phyloP scores from a whole-genome alignment of 2,113 vertebrate genomes.

The Gadus macrocephalus region DNA sequence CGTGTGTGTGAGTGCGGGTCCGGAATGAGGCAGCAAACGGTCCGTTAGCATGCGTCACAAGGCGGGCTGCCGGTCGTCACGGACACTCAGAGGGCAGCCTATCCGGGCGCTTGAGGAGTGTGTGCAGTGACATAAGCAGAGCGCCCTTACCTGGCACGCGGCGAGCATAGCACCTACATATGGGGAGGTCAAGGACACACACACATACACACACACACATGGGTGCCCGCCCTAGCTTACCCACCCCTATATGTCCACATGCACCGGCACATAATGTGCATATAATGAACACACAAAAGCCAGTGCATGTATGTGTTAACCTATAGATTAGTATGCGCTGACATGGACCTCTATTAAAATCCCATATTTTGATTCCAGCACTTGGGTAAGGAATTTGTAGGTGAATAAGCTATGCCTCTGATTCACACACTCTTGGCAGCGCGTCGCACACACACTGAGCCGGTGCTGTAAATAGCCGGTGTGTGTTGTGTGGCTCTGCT shows the following conservation, averaged over 20 bases:
- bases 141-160: conserved; percentile 33
- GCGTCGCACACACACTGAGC: conserved; percentile 60
- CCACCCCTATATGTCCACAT: neutral
- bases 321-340: neutral
- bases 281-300: too few species aligned
- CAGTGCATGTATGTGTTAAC: neutral
- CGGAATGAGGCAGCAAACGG: neutral
- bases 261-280: too few species aligned
- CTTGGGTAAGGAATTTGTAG: conserved; percentile 29
- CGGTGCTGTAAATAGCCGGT: conserved; percentile 74
- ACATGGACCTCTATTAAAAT: neutral
- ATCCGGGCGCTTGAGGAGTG: conserved; percentile 55
- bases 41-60: conserved; percentile 37
- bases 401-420: conserved; percentile 37
- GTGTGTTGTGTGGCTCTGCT: conserved; percentile 72
- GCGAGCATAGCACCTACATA: conserved; percentile 50
- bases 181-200: conserved; percentile 56
- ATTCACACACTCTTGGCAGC: conserved; percentile 61
- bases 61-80: conserved; percentile 39
- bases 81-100: conserved; percentile 51
- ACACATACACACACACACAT: conserved; percentile 9
- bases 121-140: conserved; percentile 64
- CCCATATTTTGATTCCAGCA: conserved; percentile 24
- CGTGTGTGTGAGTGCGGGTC: conserved; percentile 7
- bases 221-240: neutral